These are phyloP conservation scores for Lepetodrilus schrolli DNA, from an alignment of 2,888 invertebrate species.

Conservation along the genomic window DNA sequence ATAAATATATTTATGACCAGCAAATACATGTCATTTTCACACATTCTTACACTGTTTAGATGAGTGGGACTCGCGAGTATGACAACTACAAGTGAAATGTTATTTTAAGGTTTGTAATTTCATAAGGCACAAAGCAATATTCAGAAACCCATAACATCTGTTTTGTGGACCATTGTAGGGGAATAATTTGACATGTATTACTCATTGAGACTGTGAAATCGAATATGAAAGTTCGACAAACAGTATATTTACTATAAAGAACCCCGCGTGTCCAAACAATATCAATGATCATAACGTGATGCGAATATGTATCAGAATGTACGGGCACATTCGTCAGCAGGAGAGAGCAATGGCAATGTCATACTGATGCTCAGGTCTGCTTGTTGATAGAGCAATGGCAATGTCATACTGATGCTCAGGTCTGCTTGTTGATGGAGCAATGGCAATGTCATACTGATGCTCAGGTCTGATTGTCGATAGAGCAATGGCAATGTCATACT, in stretches of 20 bases:
- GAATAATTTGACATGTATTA: not conserved
- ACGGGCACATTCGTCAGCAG: not conserved
- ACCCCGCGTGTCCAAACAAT: too few relatives aligned
- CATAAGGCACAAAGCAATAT: not conserved
- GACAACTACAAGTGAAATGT: not conserved
- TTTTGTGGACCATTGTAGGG: not conserved
- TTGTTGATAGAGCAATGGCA: too few relatives aligned
- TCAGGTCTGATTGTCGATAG: too few relatives aligned
- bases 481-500: too few relatives aligned
- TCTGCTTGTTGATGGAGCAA: too few relatives aligned
- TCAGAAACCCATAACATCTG: not conserved
- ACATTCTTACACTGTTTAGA: not conserved
- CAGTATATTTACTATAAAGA: not conserved
- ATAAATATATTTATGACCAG: not conserved
- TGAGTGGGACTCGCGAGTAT: not conserved
- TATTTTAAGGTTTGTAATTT: not conserved
- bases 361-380: too few relatives aligned
- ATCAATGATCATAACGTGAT: too few relatives aligned
- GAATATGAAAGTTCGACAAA: not conserved
- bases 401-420: too few relatives aligned
- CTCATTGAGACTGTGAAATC: not conserved
- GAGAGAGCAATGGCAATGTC: not conserved
- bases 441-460: too few relatives aligned
- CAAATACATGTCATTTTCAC: slow-evolving; percentile 19
- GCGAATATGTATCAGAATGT: not conserved